A percentile compares a stretch with the other conserved stretches of the same genome.
phyloP scores from a whole-genome alignment of 2,113 vertebrate genomes.

The Pygathrix nemaeus region DNA sequence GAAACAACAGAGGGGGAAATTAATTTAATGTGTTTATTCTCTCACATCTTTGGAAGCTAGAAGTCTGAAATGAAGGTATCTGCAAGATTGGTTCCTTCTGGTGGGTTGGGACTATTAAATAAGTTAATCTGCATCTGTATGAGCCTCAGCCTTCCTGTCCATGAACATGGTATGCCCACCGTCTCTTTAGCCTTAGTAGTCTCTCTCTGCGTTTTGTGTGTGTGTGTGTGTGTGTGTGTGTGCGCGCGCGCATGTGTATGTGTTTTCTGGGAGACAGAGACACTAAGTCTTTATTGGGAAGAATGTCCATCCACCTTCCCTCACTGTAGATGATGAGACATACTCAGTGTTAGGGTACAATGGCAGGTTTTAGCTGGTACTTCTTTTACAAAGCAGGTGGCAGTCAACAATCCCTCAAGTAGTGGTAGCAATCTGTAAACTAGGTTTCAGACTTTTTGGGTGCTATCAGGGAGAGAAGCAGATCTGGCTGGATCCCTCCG shows the following conservation, averaged over 20 bases:
- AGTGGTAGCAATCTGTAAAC: background rate
- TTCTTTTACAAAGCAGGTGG: background rate
- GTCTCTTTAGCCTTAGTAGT: background rate
- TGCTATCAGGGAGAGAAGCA: background rate
- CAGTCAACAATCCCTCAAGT: background rate
- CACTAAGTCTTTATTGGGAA: too few species aligned
- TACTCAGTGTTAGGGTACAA: background rate
- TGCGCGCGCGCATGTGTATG: too few species aligned
- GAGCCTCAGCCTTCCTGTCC: background rate
- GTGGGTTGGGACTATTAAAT: too few species aligned
- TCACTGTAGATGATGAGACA: background rate
- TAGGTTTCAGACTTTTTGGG: background rate
- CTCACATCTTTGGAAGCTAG: too few species aligned
- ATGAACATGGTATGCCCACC: too few species aligned
- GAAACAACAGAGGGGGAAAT: background rate
- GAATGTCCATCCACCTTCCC: background rate
- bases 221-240: too few species aligned
- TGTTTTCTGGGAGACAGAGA: too few species aligned
- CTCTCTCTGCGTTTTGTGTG: background rate
- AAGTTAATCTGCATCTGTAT: background rate
- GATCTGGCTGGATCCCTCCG: background rate
- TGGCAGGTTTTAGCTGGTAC: background rate
- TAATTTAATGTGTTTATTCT: too few species aligned
- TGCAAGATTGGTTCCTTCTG: too few species aligned
- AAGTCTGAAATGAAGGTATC: too few species aligned